Percentiles rank a stretch among this genome's conserved stretches.
Evolutionary conservation across 2,797 vertebrate genomes (phyloP).

Genomic region (Mallotus villosus): DNA sequence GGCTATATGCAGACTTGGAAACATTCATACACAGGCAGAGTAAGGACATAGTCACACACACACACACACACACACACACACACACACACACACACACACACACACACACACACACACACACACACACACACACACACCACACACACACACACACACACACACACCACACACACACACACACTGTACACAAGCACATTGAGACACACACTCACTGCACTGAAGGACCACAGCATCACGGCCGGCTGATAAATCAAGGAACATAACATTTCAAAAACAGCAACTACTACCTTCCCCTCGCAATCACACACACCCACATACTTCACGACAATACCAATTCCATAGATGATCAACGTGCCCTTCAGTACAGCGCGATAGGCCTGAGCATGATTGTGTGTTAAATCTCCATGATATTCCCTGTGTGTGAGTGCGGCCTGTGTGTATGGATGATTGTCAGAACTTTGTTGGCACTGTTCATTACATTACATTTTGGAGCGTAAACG

Average conservation of each 20-base stretch:
- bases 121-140: conserved; percentile 7
- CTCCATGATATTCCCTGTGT: conserved; percentile 37
- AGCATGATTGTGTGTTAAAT: conserved; percentile 4
- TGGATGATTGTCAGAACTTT: neutral
- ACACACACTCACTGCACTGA: conserved; percentile 4
- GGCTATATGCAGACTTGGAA: neutral
- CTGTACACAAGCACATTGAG: no score
- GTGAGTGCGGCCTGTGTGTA: conserved; percentile 26
- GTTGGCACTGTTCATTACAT: no score
- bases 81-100: conserved; percentile 16
- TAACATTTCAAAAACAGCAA: no score
- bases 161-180: no score
- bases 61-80: conserved; percentile 14
- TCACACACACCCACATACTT: neutral
- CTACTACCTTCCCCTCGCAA: neutral
- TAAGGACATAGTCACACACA: conserved; percentile 1
- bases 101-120: conserved; percentile 4
- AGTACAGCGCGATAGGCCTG: neutral
- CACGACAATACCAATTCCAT: neutral
- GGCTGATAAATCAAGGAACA: no score
- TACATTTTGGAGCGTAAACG: no score
- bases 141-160: neutral
- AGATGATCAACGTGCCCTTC: neutral
- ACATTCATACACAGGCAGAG: neutral
- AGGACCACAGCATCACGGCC: neutral